Evolutionary conservation across 2,888 invertebrate genomes (phyloP), one percentile per base, ranked within the genome.

Genomic region (Nomada fabriciana): DNA sequence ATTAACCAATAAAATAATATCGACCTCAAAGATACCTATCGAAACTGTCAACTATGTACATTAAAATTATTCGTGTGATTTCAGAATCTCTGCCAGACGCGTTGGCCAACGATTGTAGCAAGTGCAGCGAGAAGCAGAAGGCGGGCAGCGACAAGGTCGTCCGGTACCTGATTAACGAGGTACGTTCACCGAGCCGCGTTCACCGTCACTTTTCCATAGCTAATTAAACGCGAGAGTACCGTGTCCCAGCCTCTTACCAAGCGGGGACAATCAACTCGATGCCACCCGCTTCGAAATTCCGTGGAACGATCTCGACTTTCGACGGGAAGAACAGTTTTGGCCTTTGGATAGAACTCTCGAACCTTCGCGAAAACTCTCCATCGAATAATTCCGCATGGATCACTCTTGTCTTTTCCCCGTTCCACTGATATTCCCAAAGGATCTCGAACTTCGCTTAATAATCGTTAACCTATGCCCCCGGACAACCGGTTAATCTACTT

Each of bases 41-140:
- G 0, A 47, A 47, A 47, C 20, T 11, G 23, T 29, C 43, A 29
- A 5, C 29, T 15, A 25, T 25, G 1, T 11, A 13, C 36, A 25
- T 60, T 53, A 50, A 50, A 43, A 57, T 15, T 55, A 15, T 73
- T 43, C 43, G 63, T 25, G 23, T 75, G 23, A 42, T 95, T 94
- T 7, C 93, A 96, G 96, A 94, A 25, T 94, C 95, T 1, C 94
- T 97, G 2, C 97, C 97, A 0, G 97, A 97, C 85, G 97, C 97
- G 0, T 93, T 97, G 59, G 94, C 95, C 84, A 96, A 95, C 3
- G 96, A 96, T 68, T 97, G 97, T 92, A 89, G 90, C 72, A 96
- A 96, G 91, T 97, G 97, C 91, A 96, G 95, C 42, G 95, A 96
- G 52, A 94, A 94, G 36, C 97, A 97, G 91, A 95, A 94, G 90